Conservation (phyloP, 2,888 invertebrate genomes). For the Melipona beecheii region DNA sequence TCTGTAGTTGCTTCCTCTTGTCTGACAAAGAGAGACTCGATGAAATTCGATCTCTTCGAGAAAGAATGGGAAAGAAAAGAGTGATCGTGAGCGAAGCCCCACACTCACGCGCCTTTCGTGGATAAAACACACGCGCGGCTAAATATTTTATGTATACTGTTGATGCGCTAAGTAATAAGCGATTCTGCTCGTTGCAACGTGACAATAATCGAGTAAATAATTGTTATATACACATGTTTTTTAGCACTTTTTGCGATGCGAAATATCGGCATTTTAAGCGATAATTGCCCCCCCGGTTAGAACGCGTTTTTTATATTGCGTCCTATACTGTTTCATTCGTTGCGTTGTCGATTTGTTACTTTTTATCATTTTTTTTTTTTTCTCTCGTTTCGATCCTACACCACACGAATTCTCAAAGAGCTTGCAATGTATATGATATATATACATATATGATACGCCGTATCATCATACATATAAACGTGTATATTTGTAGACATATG, state of each 20-base stretch:
- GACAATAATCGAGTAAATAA: slow-evolving; percentile 64
- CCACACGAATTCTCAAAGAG: slow-evolving; percentile 45
- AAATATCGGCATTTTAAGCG: slow-evolving; percentile 43
- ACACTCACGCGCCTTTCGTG: slow-evolving; percentile 51
- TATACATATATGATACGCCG: slow-evolving; percentile 34
- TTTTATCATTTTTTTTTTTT: slow-evolving; percentile 32
- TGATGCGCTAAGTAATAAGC: slow-evolving; percentile 50
- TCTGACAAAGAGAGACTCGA: slow-evolving; percentile 3
- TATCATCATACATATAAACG: slow-evolving; percentile 29
- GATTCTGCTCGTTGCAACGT: slow-evolving; percentile 65
- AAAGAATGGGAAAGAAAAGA: slow-evolving; percentile 55
- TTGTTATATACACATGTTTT: slow-evolving; percentile 52
- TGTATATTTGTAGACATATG: slow-evolving; percentile 34
- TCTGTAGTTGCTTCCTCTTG: slow-evolving; percentile 37
- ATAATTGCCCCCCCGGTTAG: slow-evolving; percentile 21
- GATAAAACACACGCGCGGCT: slow-evolving; percentile 32
- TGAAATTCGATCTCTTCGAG: background rate
- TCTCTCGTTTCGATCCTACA: slow-evolving; percentile 14
- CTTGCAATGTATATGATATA: slow-evolving; percentile 32
- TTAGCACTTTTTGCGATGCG: slow-evolving; percentile 49
- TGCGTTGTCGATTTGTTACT: slow-evolving; percentile 11
- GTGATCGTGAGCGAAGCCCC: slow-evolving; percentile 20
- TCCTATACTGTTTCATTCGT: slow-evolving; percentile 22
- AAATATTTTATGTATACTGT: slow-evolving; percentile 53
- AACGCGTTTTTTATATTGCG: slow-evolving; percentile 19